Evolutionary conservation across 2,888 invertebrate species (phyloP).

Genomic region (Smittia aterrima): DNA sequence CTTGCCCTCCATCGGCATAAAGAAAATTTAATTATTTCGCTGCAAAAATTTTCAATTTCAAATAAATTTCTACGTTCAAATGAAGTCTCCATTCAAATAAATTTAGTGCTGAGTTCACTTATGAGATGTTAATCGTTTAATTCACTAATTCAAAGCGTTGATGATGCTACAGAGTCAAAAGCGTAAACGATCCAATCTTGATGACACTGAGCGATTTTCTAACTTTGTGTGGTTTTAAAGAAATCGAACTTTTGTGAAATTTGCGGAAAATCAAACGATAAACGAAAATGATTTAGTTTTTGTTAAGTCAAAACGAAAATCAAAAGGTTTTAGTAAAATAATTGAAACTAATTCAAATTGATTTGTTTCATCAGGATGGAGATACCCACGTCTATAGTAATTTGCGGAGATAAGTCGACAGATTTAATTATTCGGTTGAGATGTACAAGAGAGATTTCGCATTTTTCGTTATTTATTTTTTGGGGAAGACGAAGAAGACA

Average conservation of each 20-base stretch:
- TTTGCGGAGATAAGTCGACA: conserved; percentile 3
- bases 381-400: conserved; percentile 30
- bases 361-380: conserved; percentile 2
- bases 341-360: background rate
- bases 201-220: too few relatives aligned
- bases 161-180: conserved; percentile 17
- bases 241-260: background rate
- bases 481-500: background rate
- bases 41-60: too few relatives aligned
- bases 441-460: background rate
- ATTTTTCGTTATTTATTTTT: background rate
- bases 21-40: too few relatives aligned
- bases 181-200: background rate
- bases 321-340: background rate
- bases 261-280: conserved; percentile 1
- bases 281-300: background rate
- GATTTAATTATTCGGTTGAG: background rate
- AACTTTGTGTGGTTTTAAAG: background rate
- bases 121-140: background rate
- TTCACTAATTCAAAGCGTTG: background rate
- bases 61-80: conserved; percentile 10
- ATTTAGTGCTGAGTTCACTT: background rate
- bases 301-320: background rate
- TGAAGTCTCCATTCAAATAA: background rate
- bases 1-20: too few relatives aligned